Evolutionary conservation across 2,113 vertebrate genomes (phyloP), one percentile per base, ranked within the genome.

Genomic region (Labrus mixtus): DNA sequence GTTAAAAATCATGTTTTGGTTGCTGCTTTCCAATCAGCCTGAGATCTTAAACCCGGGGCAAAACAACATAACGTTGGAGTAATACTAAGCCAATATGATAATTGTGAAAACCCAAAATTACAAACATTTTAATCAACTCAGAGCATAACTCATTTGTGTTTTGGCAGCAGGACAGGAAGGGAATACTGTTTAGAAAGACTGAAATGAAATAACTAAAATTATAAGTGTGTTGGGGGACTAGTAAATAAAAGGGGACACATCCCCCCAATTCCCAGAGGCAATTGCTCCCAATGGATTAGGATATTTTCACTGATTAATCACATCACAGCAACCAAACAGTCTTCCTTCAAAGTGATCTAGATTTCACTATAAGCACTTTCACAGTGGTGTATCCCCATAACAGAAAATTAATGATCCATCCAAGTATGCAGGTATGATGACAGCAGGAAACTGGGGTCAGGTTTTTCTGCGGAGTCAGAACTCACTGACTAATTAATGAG

Each of bases 401-500:
- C 72, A 76, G 60, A 51, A 71, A 76, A 84, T 78, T 77, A 73
- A 58, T 25, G 23, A 56, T 58, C 48, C 46, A 58, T 48, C 22
- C 17, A 73, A 73, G 51, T 69, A 62, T 74, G 45, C 59, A 73
- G 54, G 29, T 19, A 55, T 5, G 11, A 45, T 5, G 11, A 45
- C 48, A 23, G 46, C 7, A n/a, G 50, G 55, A 85, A 59, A 37
- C 41, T 1, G 36, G 54, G 59, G 61, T 79, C 77, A 68, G 6
- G 22, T 1, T 43, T 74, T 84, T 88, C 73, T 89, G 85, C 83
- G 65, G 53, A 79, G 63, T 87, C 83, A 83, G 83, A 80, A 58
- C 54, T 62, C 56, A 29, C 41, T 73, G 76, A 86, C 74, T 89
- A 89, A 86, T 90, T 86, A 89, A 90, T 83, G 60, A 87, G 48